phyloP scores from a whole-genome alignment of 2,113 vertebrate species.

The Hoplias malabaricus region DNA sequence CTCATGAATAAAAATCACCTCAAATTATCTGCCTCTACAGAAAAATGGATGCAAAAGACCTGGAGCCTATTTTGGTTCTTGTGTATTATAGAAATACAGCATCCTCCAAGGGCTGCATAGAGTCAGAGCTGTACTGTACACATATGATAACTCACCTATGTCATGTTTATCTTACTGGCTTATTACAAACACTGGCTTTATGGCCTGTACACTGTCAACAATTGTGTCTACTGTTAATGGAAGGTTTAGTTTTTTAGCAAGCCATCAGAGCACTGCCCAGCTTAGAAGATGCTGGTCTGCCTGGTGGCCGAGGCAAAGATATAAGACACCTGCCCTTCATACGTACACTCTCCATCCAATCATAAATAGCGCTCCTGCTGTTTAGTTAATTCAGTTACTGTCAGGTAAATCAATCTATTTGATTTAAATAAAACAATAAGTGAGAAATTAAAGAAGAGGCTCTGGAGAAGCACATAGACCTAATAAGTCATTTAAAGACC shows the following conservation, averaged over 20 bases:
- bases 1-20: neutral
- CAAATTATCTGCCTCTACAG: neutral
- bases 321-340: too few species aligned
- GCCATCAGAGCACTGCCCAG: neutral
- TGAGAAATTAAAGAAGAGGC: too few species aligned
- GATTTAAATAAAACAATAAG: too few species aligned
- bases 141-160: neutral
- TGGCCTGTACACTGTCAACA: neutral
- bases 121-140: neutral
- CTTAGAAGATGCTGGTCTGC: constrained; percentile 40
- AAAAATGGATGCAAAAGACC: neutral
- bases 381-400: too few species aligned
- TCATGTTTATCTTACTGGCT: neutral
- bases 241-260: neutral
- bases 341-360: too few species aligned
- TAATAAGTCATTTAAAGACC: too few species aligned
- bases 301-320: constrained; percentile 34
- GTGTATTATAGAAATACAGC: neutral
- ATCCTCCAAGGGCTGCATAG: neutral
- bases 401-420: too few species aligned
- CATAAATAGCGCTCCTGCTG: too few species aligned
- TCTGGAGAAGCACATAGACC: too few species aligned
- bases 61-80: neutral
- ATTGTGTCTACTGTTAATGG: neutral
- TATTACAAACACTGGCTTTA: neutral